Evolutionary conservation across 2,888 invertebrate genomes (phyloP).

Genomic region (Hypena proboscidalis): DNA sequence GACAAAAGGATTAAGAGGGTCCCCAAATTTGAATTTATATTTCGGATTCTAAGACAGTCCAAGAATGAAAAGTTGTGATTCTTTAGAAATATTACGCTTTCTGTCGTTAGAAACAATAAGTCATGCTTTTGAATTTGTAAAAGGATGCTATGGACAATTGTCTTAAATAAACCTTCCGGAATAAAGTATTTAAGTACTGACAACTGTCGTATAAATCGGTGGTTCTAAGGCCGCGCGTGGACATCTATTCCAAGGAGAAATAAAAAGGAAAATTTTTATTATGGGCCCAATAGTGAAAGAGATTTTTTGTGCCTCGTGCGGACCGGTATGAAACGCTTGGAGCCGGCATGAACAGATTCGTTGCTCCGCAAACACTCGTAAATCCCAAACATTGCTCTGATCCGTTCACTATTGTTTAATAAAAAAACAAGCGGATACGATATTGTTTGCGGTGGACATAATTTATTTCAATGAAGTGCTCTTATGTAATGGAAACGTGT

Average conservation of each 20-base stretch:
- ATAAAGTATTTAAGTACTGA: slow-evolving; percentile 46
- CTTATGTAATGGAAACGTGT: slow-evolving; percentile 42
- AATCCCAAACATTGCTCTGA: slow-evolving; percentile 66
- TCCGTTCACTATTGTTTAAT: slow-evolving; percentile 61
- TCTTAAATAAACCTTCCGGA: slow-evolving; percentile 45
- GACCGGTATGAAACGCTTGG: slow-evolving; percentile 40
- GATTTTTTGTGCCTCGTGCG: slow-evolving; percentile 66
- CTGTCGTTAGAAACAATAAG: slow-evolving; percentile 32
- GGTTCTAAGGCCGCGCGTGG: slow-evolving; percentile 38
- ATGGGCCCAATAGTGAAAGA: slow-evolving; percentile 54
- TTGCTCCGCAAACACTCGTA: slow-evolving; percentile 70
- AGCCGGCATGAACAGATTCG: slow-evolving; percentile 63
- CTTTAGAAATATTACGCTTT: slow-evolving; percentile 23
- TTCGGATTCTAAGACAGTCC: slow-evolving; percentile 30
- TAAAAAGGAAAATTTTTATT: slow-evolving; percentile 68
- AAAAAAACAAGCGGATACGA: slow-evolving; percentile 49
- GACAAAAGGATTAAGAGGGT: slow-evolving; percentile 48
- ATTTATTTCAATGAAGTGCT: slow-evolving; percentile 69
- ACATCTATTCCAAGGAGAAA: slow-evolving; percentile 48
- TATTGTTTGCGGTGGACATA: slow-evolving; percentile 58
- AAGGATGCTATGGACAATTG: slow-evolving; percentile 21
- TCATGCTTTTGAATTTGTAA: slow-evolving; percentile 27
- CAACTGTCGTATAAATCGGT: slow-evolving; percentile 49
- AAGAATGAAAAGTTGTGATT: slow-evolving; percentile 30
- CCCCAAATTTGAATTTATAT: slow-evolving; percentile 33